Conservation (phyloP, 2,113 vertebrate genomes). For the Irena cyanogastra region DNA sequence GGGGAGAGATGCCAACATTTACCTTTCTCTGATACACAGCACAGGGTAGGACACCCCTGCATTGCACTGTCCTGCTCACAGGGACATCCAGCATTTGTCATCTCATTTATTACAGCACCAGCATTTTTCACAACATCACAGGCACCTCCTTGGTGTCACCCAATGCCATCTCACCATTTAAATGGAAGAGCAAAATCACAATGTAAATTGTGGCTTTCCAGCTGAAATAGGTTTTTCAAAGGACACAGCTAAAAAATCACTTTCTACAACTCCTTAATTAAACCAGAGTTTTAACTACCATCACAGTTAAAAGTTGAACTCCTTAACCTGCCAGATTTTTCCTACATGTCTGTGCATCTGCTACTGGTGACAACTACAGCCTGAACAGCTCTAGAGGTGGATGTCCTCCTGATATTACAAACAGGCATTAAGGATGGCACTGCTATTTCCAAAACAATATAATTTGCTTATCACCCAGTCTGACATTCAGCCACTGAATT, state of each 20-base stretch:
- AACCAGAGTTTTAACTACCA: not conserved
- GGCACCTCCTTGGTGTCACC: not conserved
- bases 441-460: not conserved
- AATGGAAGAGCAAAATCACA: not conserved
- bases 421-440: not conserved
- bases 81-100: not conserved
- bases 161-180: not conserved
- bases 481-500: not conserved
- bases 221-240: not conserved
- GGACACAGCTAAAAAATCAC: not conserved
- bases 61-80: not conserved
- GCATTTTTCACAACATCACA: not conserved
- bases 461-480: not conserved
- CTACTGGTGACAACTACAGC: not conserved
- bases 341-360: not conserved
- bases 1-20: not conserved
- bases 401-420: not conserved
- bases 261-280: not conserved
- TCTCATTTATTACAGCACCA: not conserved
- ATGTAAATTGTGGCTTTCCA: not conserved
- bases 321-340: not conserved
- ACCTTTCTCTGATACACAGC: not conserved
- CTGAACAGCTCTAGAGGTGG: not conserved
- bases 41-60: not conserved
- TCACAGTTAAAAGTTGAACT: not conserved